phyloP scores from a whole-genome alignment of 2,888 invertebrate genomes.

The Amaurobius ferox region DNA sequence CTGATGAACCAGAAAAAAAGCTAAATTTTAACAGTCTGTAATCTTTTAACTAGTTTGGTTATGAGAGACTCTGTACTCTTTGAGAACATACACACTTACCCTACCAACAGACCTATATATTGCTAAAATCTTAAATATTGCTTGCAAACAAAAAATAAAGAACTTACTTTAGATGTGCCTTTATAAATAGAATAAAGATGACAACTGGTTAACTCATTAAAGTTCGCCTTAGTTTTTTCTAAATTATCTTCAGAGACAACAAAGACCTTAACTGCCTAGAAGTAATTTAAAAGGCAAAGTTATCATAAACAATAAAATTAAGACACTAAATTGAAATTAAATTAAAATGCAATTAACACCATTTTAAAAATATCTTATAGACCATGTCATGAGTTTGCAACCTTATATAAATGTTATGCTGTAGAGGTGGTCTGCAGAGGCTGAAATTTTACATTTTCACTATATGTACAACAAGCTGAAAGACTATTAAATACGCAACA shows the following conservation, averaged over 20 bases:
- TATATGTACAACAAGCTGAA: too few species aligned
- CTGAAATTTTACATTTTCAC: too few species aligned
- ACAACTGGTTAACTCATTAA: conserved; percentile 31
- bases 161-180: conserved; percentile 24
- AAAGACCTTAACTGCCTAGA: conserved; percentile 31
- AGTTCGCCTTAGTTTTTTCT: conserved; percentile 17
- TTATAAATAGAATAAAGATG: conserved; percentile 44
- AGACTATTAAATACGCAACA: too few species aligned
- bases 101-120: not conserved
- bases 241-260: conserved; percentile 40
- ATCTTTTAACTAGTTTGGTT: too few species aligned
- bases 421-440: too few species aligned
- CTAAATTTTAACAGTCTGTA: too few species aligned
- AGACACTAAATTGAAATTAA: not conserved
- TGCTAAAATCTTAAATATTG: too few species aligned
- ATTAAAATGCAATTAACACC: not conserved
- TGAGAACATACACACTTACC: too few species aligned
- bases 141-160: not conserved
- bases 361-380: not conserved
- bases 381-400: too few species aligned
- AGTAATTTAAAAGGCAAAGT: conserved; percentile 3
- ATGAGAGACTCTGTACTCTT: too few species aligned
- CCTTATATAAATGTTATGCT: too few species aligned
- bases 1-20: too few species aligned
- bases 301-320: not conserved